These are phyloP conservation scores for Lanius collurio DNA, from an alignment of 2,113 vertebrate species.

Conservation along the genomic window DNA sequence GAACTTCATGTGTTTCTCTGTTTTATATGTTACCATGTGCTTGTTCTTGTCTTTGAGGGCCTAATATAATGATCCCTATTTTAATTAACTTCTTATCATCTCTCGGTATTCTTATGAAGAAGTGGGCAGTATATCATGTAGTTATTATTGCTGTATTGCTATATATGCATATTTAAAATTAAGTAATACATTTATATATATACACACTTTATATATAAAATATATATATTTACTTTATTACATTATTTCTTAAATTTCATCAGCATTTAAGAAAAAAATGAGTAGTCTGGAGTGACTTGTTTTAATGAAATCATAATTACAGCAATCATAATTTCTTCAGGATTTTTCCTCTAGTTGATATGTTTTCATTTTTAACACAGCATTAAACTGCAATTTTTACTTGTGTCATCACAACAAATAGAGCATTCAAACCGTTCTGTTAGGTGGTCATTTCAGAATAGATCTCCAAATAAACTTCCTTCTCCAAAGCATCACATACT, in stretches of 20 bases:
- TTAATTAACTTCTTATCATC: background rate
- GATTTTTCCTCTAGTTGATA: background rate
- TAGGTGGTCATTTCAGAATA: background rate
- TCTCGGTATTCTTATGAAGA: background rate
- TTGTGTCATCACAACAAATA: background rate
- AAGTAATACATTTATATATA: background rate
- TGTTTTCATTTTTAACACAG: background rate
- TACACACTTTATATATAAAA: no score
- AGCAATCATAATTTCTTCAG: background rate
- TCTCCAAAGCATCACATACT: background rate
- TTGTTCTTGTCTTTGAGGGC: background rate
- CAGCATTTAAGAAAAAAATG: background rate
- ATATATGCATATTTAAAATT: background rate
- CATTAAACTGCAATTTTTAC: background rate
- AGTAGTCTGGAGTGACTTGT: background rate
- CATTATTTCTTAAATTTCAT: background rate
- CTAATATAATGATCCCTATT: background rate
- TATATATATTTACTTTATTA: background rate
- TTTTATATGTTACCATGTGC: background rate
- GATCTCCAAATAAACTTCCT: background rate
- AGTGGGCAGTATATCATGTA: background rate
- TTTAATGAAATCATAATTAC: background rate
- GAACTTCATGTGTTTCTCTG: background rate
- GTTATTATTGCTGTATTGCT: background rate
- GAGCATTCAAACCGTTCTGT: background rate